Conservation (phyloP, 2,113 vertebrate genomes). For the Carassius gibelio region DNA sequence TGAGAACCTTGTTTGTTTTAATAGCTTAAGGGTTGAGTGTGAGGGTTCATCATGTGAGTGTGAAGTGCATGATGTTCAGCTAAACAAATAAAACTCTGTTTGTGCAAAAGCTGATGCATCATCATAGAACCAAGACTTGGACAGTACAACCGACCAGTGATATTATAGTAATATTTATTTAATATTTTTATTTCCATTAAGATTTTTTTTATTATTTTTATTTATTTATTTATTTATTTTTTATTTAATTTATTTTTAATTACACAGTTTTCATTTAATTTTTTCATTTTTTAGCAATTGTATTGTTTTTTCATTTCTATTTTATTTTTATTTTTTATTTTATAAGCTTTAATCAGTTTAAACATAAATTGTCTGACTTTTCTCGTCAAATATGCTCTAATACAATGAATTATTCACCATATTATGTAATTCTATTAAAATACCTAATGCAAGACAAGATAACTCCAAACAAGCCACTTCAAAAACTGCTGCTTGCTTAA, state of each 20-base stretch:
- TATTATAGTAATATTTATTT: neutral
- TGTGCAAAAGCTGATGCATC: neutral
- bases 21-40: slow-evolving; percentile 5
- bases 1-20: slow-evolving; percentile 15
- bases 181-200: neutral
- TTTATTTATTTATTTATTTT: too few relatives aligned
- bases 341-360: neutral
- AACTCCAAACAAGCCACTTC: neutral
- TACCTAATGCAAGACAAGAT: neutral
- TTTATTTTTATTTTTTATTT: too few relatives aligned
- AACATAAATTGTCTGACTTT: neutral
- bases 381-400: neutral
- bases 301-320: neutral
- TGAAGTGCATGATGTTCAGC: slow-evolving; percentile 1
- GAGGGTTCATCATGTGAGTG: neutral
- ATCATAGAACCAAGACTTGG: neutral
- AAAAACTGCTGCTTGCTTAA: neutral
- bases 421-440: neutral
- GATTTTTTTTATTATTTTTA: too few relatives aligned
- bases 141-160: neutral
- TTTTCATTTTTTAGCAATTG: neutral
- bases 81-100: slow-evolving; percentile 17
- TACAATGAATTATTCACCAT: neutral
- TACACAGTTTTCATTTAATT: neutral
- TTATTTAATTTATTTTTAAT: neutral